A percentile compares a stretch with the other conserved stretches of the same genome.
These are phyloP conservation scores for Vultur gryphus DNA, from an alignment of 2,797 vertebrate species.

Conservation along the genomic window DNA sequence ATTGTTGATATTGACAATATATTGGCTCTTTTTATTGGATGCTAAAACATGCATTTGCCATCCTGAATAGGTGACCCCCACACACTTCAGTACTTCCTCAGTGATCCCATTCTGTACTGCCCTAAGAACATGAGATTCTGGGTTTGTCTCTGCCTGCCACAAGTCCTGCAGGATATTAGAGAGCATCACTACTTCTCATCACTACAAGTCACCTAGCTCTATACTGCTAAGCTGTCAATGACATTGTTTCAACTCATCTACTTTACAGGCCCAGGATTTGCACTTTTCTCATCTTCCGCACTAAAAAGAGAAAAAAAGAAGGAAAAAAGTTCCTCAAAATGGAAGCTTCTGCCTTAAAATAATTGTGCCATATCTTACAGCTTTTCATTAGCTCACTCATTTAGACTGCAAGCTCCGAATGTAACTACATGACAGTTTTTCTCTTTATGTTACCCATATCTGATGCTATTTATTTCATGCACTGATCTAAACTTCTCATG, in stretches of 20 bases:
- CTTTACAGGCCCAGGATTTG: not conserved
- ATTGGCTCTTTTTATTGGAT: not conserved
- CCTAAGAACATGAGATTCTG: not conserved
- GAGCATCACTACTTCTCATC: not conserved
- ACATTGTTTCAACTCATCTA: not conserved
- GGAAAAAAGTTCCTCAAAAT: not conserved
- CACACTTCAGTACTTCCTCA: not conserved
- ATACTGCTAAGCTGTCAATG: not conserved
- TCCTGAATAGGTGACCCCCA: not conserved
- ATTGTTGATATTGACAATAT: not conserved
- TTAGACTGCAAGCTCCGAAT: not conserved
- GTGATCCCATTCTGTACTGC: not conserved
- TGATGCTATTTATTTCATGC: not conserved
- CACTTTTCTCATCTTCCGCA: not conserved
- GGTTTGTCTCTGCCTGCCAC: not conserved
- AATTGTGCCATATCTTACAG: not conserved
- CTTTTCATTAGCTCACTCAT: not conserved
- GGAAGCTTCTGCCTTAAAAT: not conserved
- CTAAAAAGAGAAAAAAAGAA: not conserved
- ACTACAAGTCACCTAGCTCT: not conserved
- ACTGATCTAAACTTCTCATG: not conserved
- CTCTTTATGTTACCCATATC: not conserved
- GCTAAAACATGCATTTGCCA: not conserved
- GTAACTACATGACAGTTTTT: not conserved
- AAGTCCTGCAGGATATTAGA: not conserved